Evolutionary conservation across 2,113 vertebrate genomes (phyloP).

Genomic region (Melanocharis versteri): DNA sequence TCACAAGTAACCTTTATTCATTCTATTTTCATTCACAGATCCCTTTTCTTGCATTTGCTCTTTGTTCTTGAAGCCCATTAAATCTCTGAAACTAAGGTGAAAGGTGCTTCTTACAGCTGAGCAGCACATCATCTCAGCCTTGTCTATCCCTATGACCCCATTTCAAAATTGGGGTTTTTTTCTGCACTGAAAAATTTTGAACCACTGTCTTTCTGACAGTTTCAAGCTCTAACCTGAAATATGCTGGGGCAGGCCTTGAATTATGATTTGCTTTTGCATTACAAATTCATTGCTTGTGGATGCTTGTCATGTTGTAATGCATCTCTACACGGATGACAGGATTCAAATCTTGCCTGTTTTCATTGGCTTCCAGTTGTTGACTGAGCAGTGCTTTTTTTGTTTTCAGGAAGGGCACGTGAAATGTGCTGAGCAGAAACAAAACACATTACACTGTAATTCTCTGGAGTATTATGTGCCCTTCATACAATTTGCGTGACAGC

Average conservation of each 20-base stretch:
- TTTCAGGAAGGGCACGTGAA: neutral
- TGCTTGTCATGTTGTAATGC: slow-evolving; percentile 4
- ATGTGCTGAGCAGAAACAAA: neutral
- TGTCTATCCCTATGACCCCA: neutral
- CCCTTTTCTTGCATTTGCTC: neutral
- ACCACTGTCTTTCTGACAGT: neutral
- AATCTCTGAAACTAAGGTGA: neutral
- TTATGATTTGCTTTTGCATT: slow-evolving; percentile 15
- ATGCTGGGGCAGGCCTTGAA: neutral
- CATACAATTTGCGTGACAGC: neutral
- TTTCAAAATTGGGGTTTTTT: neutral
- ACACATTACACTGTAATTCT: neutral
- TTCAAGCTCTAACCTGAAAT: slow-evolving; percentile 5
- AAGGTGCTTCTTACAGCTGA: neutral
- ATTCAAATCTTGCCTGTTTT: slow-evolving; percentile 24
- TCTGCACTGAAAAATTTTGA: neutral
- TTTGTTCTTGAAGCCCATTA: neutral
- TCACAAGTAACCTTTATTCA: neutral
- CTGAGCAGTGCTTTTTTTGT: neutral
- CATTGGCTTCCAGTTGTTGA: neutral
- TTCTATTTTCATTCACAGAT: neutral
- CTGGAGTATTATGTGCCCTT: neutral
- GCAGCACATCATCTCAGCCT: neutral
- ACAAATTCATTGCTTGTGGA: slow-evolving; percentile 20
- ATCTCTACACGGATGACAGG: neutral